Conservation (phyloP, 2,888 invertebrate species). For the Ornithoptera priamus region DNA sequence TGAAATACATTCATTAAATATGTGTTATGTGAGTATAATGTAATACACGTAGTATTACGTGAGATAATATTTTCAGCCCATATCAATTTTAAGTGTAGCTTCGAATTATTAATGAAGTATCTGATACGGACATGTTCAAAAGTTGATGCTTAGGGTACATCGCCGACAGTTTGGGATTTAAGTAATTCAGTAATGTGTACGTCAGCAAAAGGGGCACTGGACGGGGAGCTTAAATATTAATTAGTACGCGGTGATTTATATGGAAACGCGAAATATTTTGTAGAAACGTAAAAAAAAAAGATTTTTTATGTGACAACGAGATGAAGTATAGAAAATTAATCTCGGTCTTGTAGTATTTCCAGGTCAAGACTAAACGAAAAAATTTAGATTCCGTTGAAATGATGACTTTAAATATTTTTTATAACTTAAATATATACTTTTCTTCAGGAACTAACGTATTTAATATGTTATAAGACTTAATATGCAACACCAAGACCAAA, state of each 20-base stretch:
- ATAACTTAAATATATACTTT: too few relatives aligned
- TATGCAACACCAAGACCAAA: too few relatives aligned
- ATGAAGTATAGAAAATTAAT: background rate
- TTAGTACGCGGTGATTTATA: background rate
- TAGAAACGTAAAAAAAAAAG: background rate
- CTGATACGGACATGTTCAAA: constrained; percentile 61
- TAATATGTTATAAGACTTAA: too few relatives aligned
- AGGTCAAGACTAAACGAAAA: too few relatives aligned
- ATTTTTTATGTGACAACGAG: background rate
- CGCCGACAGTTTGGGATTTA: constrained; percentile 14
- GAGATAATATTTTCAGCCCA: constrained; percentile 27
- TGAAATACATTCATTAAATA: too few relatives aligned
- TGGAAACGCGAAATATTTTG: background rate
- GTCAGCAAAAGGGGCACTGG: constrained; percentile 3
- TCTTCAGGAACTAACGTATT: too few relatives aligned
- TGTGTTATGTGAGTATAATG: too few relatives aligned
- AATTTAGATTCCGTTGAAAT: too few relatives aligned
- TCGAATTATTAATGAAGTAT: constrained; percentile 72
- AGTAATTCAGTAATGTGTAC: constrained; percentile 18
- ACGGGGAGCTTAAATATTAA: constrained; percentile 35
- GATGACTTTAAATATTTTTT: too few relatives aligned
- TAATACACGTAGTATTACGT: background rate
- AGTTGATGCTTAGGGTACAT: constrained; percentile 37
- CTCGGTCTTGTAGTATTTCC: too few relatives aligned
- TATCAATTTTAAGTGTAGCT: constrained; percentile 60